Evolutionary conservation across 2,888 invertebrate species (phyloP).

Genomic region (Argyresthia goedartella): DNA sequence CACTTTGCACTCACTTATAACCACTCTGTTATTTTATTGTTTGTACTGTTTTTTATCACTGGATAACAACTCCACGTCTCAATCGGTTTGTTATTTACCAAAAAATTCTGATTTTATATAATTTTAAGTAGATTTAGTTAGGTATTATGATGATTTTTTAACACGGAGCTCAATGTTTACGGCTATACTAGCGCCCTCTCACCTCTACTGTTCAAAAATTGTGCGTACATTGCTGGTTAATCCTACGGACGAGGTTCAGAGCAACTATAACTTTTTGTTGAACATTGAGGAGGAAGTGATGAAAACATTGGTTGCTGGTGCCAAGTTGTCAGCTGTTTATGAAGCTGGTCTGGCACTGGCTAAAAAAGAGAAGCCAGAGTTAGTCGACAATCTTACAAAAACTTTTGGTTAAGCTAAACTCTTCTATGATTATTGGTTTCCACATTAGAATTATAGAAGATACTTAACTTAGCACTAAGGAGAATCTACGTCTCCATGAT

Average conservation of each 20-base stretch:
- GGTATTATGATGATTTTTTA: too few relatives aligned
- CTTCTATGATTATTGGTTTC: neutral
- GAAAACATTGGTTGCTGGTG: constrained; percentile 84
- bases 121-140: too few relatives aligned
- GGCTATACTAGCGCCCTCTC: too few relatives aligned
- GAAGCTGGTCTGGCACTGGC: constrained; percentile 85
- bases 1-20: too few relatives aligned
- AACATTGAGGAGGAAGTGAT: constrained; percentile 92
- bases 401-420: constrained; percentile 79
- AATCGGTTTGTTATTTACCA: too few relatives aligned
- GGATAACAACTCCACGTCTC: too few relatives aligned
- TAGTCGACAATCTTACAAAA: constrained; percentile 93
- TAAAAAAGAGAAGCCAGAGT: constrained; percentile 86
- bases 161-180: too few relatives aligned
- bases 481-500: neutral
- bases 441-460: too few relatives aligned
- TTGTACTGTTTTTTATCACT: too few relatives aligned
- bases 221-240: constrained; percentile 96
- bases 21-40: too few relatives aligned
- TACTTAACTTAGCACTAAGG: too few relatives aligned
- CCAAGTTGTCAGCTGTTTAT: constrained; percentile 89
- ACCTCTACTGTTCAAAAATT: constrained; percentile 98
- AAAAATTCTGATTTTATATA: too few relatives aligned
- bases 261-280: constrained; percentile 92
- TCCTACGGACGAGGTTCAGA: constrained; percentile 83